A percentile compares a stretch with the other conserved stretches of the same genome.
Conservation (phyloP, 2,797 vertebrate genomes). For the Melanotaenia boesemani region DNA sequence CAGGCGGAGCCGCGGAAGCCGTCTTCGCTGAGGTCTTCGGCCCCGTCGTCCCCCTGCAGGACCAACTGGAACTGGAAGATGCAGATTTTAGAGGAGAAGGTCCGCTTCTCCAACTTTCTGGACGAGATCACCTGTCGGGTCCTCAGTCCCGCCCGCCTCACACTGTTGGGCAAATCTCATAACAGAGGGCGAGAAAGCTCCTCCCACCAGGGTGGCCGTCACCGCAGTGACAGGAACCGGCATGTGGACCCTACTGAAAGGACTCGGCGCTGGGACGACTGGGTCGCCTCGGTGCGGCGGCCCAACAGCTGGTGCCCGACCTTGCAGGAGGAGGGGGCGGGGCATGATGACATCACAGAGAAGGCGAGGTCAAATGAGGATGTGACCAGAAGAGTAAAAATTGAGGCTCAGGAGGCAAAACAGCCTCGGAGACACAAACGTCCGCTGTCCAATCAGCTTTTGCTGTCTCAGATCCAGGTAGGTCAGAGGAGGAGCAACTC, state of each 20-base stretch:
- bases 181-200: slow-evolving; percentile 28
- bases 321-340: background rate
- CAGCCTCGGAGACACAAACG: slow-evolving; percentile 17
- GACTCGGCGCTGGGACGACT: slow-evolving; percentile 71
- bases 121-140: slow-evolving; percentile 88
- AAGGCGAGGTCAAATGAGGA: slow-evolving; percentile 43
- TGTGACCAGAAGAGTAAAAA: slow-evolving; percentile 30
- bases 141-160: slow-evolving; percentile 82
- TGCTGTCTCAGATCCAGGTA: slow-evolving; percentile 78
- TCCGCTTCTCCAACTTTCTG: slow-evolving; percentile 89
- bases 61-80: slow-evolving; percentile 59
- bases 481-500: slow-evolving; percentile 35
- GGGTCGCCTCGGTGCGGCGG: slow-evolving; percentile 58
- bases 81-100: slow-evolving; percentile 82
- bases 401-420: slow-evolving; percentile 35
- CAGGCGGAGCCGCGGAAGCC: slow-evolving; percentile 13
- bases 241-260: slow-evolving; percentile 28
- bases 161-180: slow-evolving; percentile 47
- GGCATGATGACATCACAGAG: slow-evolving; percentile 25
- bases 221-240: slow-evolving; percentile 19
- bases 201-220: background rate
- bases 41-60: slow-evolving; percentile 17
- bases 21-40: background rate
- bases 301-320: slow-evolving; percentile 45
- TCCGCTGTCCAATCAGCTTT: slow-evolving; percentile 42